phyloP scores from a whole-genome alignment of 2,113 vertebrate genomes.

The Rhinolophus sinicus region DNA sequence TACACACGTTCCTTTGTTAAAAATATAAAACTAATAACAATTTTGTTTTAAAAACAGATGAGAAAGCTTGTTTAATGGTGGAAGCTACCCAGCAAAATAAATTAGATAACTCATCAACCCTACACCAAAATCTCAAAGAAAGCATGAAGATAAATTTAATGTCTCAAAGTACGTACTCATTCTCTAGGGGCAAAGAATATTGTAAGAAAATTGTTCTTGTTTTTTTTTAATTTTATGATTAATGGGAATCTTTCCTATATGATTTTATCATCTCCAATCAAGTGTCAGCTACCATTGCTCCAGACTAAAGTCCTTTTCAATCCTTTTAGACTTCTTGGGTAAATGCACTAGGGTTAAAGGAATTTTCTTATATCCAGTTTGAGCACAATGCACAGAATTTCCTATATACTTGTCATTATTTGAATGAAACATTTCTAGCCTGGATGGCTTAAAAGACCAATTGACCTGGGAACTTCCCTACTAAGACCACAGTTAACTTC shows the following conservation, averaged over 20 bases:
- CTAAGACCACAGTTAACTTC: not conserved
- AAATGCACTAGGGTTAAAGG: not conserved
- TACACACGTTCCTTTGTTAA: not conserved
- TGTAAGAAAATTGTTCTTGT: not conserved
- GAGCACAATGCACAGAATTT: not conserved
- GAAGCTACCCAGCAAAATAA: conserved; percentile 18
- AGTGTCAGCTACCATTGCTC: conserved; percentile 23
- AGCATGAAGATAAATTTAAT: conserved; percentile 8
- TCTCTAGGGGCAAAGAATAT: not conserved
- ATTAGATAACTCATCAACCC: not conserved
- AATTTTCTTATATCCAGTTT: conserved; percentile 35
- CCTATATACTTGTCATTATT: not conserved
- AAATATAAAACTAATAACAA: not conserved
- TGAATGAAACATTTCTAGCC: conserved; percentile 34
- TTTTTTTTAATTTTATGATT: conserved; percentile 33
- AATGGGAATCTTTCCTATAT: not conserved
- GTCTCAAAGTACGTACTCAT: not conserved
- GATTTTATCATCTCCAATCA: conserved; percentile 45
- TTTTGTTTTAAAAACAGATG: not conserved
- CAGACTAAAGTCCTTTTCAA: not conserved
- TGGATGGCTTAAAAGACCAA: conserved; percentile 5
- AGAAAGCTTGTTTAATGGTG: not conserved
- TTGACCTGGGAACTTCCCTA: not conserved
- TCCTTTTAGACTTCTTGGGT: not conserved
- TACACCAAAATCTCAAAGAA: not conserved